Evolutionary conservation across 2,888 invertebrate genomes (phyloP).

Genomic region (Rhamphomyia laevipes): DNA sequence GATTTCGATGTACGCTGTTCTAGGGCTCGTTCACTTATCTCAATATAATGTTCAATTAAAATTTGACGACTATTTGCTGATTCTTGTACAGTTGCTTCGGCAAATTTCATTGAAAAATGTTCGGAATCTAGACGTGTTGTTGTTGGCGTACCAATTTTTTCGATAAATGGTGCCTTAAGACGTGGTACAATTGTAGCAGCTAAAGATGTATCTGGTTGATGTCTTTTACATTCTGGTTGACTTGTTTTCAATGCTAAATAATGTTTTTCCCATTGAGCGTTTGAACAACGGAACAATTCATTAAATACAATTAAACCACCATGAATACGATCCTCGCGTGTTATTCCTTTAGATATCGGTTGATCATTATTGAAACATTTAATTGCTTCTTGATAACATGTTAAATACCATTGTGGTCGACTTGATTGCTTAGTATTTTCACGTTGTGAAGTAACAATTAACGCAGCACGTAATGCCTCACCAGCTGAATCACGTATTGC

Average conservation of each 20-base stretch:
- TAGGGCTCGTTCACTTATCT: conserved; percentile 65
- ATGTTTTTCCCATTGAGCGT: conserved; percentile 74
- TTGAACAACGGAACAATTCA: conserved; percentile 83
- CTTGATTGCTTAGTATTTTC: conserved; percentile 90
- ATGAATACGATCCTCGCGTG: conserved; percentile 82
- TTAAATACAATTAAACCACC: conserved; percentile 87
- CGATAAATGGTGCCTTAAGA: conserved; percentile 38
- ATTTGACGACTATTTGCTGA: conserved; percentile 77
- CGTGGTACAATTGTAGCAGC: conserved; percentile 34
- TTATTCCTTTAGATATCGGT: conserved; percentile 50
- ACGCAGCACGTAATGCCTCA: conserved; percentile 85
- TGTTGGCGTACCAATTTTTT: conserved; percentile 28
- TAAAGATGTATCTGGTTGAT: conserved; percentile 17
- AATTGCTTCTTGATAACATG: conserved; percentile 84
- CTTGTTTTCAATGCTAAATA: conserved; percentile 60
- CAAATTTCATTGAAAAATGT: conserved; percentile 21
- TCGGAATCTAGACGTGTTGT: conserved; percentile 20
- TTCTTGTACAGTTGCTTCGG: conserved; percentile 53
- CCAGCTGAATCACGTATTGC: conserved; percentile 87
- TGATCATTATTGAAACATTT: conserved; percentile 57
- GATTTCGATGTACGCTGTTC: conserved; percentile 64
- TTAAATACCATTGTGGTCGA: conserved; percentile 83
- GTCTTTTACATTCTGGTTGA: conserved; percentile 31
- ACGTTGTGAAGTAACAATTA: conserved; percentile 89
- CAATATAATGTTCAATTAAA: conserved; percentile 70